Percentiles rank a stretch among this genome's conserved stretches.
Conservation (phyloP, 2,113 vertebrate genomes). For the Pleuronectes platessa region DNA sequence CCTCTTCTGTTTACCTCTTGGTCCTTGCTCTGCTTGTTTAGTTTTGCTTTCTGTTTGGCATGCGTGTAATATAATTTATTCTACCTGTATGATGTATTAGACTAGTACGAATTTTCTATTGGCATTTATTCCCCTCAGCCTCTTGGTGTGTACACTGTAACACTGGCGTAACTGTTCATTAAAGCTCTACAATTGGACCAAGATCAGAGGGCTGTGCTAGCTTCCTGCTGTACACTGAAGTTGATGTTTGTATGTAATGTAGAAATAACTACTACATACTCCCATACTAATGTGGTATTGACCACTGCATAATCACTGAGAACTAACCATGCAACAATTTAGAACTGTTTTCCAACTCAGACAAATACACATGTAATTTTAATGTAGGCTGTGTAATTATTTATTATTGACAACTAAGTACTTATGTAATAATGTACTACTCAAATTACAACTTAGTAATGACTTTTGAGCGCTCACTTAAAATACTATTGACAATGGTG, state of each 20-base stretch:
- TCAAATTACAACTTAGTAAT: not conserved
- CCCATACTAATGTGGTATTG: not conserved
- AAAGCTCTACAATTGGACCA: constrained; percentile 82
- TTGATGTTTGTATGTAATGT: not conserved
- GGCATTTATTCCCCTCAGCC: constrained; percentile 94
- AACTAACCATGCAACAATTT: too few relatives aligned
- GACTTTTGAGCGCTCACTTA: not conserved
- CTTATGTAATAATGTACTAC: not conserved
- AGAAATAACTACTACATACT: not conserved
- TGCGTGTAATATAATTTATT: constrained; percentile 97
- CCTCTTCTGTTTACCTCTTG: constrained; percentile 36
- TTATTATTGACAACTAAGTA: not conserved
- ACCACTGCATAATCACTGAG: not conserved
- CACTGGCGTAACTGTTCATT: constrained; percentile 95
- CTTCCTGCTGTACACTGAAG: not conserved
- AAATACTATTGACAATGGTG: too few relatives aligned
- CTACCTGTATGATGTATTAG: constrained; percentile 94
- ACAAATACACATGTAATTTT: too few relatives aligned
- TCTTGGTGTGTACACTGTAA: constrained; percentile 94
- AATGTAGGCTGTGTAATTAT: not conserved
- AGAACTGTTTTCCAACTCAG: too few relatives aligned
- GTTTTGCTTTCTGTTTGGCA: constrained; percentile 69
- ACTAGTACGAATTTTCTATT: constrained; percentile 90
- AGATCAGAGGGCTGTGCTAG: constrained; percentile 19
- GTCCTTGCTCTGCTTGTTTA: constrained; percentile 56